Evolutionary conservation across 2,888 invertebrate genomes (phyloP), one percentile per base, ranked within the genome.

Genomic region (Hymenopus coronatus): DNA sequence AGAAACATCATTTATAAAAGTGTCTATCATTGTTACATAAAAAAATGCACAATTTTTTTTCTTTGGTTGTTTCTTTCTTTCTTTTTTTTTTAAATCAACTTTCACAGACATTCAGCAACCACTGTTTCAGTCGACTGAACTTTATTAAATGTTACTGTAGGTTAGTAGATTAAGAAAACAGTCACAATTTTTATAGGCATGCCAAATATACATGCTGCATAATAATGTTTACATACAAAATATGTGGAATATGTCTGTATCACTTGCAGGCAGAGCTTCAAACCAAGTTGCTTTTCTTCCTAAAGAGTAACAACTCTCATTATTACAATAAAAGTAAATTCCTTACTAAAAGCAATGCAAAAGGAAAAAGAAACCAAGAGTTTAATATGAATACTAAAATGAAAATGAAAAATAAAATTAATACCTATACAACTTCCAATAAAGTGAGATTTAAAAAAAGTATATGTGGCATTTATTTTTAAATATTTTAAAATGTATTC

Each of bases 251-350:
- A 90, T 84, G 82, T 87, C 83, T 90, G 87, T 83, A 90, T 87
- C 70, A 90, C 84, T 81, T 88, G 90, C 27, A 89, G 84, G 84
- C 90, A 90, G 84, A 89, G 86, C 87, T 90, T 87, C 83, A 90
- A 88, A 28, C 89, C 90, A 87, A 87, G 86, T 85, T 89, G 89
- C 84, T 86, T 88, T 84, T 90, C 89, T 70, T 90, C 90, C 90
- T 90, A 85, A 83, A 90, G 89, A 90, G 30, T 27, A 87, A 90
- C 82, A 89, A 54, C 46, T 28, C n/a, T 83, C 83, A 88, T 40
- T 88, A 83, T 40, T 83, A 28, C 28, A 28, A 83, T 28, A 83
- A n/a, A 28, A n/a, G 8, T 14, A n/a, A 83, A 83, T 40, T 2
- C 40, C 83, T 14, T 0, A 30, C 4, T 33, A 1, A 84, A 28